phyloP scores from a whole-genome alignment of 2,113 vertebrate species.

The Hyla sarda region DNA sequence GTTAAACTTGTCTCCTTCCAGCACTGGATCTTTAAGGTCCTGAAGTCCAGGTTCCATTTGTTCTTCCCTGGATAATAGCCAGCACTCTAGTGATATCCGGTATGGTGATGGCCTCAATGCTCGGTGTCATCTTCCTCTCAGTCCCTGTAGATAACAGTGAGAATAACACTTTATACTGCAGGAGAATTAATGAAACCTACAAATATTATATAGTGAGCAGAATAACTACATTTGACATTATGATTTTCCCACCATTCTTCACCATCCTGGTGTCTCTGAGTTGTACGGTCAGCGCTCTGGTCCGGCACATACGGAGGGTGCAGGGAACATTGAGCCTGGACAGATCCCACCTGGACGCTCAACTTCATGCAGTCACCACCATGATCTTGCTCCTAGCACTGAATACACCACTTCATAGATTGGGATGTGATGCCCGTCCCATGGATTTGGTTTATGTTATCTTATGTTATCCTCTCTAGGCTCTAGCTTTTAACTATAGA shows the following conservation, averaged over 20 bases:
- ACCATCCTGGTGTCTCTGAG: not conserved
- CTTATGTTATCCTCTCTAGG: not conserved
- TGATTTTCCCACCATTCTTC: not conserved
- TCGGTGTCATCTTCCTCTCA: not conserved
- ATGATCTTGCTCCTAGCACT: not conserved
- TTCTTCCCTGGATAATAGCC: not conserved
- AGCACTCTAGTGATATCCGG: not conserved
- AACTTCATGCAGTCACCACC: not conserved
- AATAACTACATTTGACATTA: no score
- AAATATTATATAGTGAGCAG: not conserved
- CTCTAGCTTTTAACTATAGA: not conserved
- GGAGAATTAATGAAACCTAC: not conserved
- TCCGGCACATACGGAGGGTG: not conserved
- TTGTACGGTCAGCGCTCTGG: not conserved
- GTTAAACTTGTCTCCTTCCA: conserved; percentile 20
- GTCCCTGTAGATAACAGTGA: not conserved
- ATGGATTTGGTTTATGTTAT: not conserved
- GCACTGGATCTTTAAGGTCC: not conserved
- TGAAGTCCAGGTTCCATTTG: not conserved
- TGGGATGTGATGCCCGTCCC: no score
- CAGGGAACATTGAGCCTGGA: not conserved
- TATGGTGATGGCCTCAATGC: not conserved
- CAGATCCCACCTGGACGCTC: not conserved
- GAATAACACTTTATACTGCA: not conserved
- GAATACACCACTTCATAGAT: no score